Evolutionary conservation across 2,113 vertebrate species (phyloP), one percentile per base, ranked within the genome.

Genomic region (Murina feae): DNA sequence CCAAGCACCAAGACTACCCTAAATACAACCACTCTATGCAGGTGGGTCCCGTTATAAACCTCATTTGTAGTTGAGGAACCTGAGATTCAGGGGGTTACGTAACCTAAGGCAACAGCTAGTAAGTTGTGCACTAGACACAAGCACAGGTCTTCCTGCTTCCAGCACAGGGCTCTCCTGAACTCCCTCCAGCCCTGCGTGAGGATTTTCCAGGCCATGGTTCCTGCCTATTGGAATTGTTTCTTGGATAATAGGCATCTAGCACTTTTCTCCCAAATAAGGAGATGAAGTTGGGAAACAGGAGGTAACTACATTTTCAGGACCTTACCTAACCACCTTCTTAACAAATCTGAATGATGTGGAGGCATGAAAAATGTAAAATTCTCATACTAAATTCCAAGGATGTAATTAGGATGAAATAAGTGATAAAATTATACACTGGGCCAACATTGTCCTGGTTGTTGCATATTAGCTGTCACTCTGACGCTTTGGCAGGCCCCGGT

Each of bases 271-370:
- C 66, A n/a, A 32, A 25, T 44, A 72, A 85, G 55, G 63, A 87
- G 37, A 53, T 30, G 14, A 84, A 78, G 18, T 87, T 87, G 76
- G 23, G 49, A 96, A n/a, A 42, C 65, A 20, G 35, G 30, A 37
- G 85, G 18, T 74, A 80, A 86, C 47, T 63, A 25, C 11, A 83
- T 75, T 90, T 90, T 93, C 44, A 80, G 44, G 63, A 66, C 25
- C 58, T 86, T 90, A 55, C 82, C 79, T 95, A 68, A 81, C 84
- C 58, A 88, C 30, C 86, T 80, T 42, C 32, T 95, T 80, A 69
- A 87, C 35, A 85, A 93, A 72, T 95, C 44, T 80, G 53, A 93
- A 21, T 95, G 89, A 93, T 49, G 49, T n/a, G 66, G 53, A 84
- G 37, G 32, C 37, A n/a, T 69, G 72, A 81, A 95, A 74, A 89